Percentiles rank a stretch among this genome's conserved stretches.
These are phyloP conservation scores for Tupiocoris notatus DNA, from an alignment of 2,888 invertebrate species.

Conservation along the genomic window DNA sequence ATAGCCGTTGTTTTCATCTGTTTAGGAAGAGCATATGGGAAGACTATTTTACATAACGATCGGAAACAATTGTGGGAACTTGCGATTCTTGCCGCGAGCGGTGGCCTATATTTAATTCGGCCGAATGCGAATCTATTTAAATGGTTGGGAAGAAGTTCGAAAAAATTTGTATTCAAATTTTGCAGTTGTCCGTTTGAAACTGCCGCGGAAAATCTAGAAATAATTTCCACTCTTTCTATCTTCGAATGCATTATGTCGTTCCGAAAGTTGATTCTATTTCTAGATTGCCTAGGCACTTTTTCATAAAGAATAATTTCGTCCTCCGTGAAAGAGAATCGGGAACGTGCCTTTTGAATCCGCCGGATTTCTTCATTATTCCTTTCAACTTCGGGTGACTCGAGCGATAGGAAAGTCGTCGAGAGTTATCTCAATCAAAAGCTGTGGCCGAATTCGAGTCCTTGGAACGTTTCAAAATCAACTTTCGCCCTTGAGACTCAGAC, in stretches of 20 bases:
- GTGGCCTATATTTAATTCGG: background rate
- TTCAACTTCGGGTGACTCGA: background rate
- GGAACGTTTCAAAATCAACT: background rate
- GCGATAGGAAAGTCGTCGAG: background rate
- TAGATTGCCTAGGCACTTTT: too few relatives aligned
- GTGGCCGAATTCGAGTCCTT: background rate
- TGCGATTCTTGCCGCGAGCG: background rate
- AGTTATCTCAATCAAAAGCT: background rate
- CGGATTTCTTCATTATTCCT: background rate
- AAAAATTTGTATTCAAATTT: too few relatives aligned
- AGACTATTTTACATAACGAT: background rate
- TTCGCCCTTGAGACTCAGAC: background rate
- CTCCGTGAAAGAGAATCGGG: background rate
- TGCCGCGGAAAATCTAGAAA: too few relatives aligned
- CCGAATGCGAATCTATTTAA: background rate
- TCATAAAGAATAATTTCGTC: background rate
- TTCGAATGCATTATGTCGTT: too few relatives aligned
- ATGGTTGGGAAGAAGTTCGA: too few relatives aligned
- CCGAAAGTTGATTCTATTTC: too few relatives aligned
- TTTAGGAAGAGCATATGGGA: background rate
- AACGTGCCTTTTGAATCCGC: background rate
- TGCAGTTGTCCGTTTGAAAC: background rate
- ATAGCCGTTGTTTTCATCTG: background rate
- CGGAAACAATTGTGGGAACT: background rate
- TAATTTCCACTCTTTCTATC: too few relatives aligned